A percentile compares a stretch with the other conserved stretches of the same genome.
phyloP scores from a whole-genome alignment of 2,797 vertebrate genomes.

The Ciconia nigra region DNA sequence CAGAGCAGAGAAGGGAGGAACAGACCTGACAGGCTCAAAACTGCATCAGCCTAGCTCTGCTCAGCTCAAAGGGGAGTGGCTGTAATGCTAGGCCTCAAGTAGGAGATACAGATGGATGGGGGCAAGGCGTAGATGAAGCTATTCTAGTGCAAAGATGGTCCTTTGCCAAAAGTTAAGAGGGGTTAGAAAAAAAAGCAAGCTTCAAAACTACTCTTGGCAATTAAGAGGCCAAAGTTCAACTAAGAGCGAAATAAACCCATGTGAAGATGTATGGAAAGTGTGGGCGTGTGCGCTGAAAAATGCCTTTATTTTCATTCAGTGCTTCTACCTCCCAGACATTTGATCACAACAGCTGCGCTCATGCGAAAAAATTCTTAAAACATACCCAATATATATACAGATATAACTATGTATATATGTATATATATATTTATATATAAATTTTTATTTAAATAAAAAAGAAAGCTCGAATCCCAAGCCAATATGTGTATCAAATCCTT shows the following conservation, averaged over 20 bases:
- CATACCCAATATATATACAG: constrained; percentile 81
- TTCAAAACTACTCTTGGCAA: background rate
- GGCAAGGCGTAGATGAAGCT: background rate
- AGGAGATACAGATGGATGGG: background rate
- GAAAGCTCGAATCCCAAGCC: constrained; percentile 86
- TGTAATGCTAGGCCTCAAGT: background rate
- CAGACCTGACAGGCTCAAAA: background rate
- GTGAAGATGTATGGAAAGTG: constrained; percentile 23
- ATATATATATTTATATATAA: constrained; percentile 79
- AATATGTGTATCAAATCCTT: constrained; percentile 83
- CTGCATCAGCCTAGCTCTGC: background rate
- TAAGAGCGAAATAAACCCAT: constrained; percentile 10
- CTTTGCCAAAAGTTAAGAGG: background rate
- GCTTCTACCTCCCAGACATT: constrained; percentile 77
- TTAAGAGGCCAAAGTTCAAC: constrained; percentile 13
- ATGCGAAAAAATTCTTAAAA: constrained; percentile 83
- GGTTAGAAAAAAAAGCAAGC: background rate
- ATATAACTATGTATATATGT: constrained; percentile 81
- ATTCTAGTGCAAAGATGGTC: background rate
- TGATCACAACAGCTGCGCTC: constrained; percentile 80
- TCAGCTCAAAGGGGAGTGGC: background rate
- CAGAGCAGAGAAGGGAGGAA: background rate
- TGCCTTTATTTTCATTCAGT: constrained; percentile 70
- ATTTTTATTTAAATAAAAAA: constrained; percentile 85
- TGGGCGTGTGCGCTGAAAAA: constrained; percentile 51